Evolutionary conservation across 2,888 invertebrate genomes (phyloP), one percentile per base, ranked within the genome.

Genomic region (Tethea ocularis): DNA sequence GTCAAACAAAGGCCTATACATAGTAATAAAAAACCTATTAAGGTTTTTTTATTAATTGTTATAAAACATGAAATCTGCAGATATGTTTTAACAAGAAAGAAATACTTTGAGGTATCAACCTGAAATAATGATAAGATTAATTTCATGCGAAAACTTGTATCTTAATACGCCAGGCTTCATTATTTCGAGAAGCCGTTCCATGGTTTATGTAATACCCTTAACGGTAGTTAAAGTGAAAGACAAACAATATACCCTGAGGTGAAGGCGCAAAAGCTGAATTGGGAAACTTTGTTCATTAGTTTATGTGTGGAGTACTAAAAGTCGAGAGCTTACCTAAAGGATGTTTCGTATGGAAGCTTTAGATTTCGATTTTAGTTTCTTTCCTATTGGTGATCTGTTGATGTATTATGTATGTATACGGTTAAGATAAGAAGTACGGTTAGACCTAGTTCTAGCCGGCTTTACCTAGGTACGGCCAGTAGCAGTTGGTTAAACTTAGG

Each of bases 201-300:
- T 20, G 56, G 58, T 56, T 33, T 53, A 60, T 46, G 46, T 46
- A 46, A 20, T 1, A 46, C 20, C 46, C 46, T 46, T 46, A 60
- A 58, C 46, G 46, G 46, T 46, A 65, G 26, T 53, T 66, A 71
- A 69, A 73, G 69, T 62, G 67, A 67, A 83, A 82, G 69, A 79
- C 72, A 78, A 84, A 82, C 80, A 84, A 84, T 81, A 80, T 66
- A 66, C 64, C 64, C 58, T 68, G 65, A 69, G 71, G 69, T 71
- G 67, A 74, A 72, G 67, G 73, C 62, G 63, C 69, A 69, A 73
- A 72, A 73, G 74, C 71, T 74, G 75, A 75, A 82, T 79, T 74
- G 74, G 67, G 67, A 77, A 88, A 89, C 84, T 89, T 89, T 83
- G 75, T 87, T 87, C 84, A 84, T 85, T 83, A 83, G 78, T 81